Base-by-base conservation (phyloP, 2,113 vertebrate genomes). In the Equus quagga region DNA sequence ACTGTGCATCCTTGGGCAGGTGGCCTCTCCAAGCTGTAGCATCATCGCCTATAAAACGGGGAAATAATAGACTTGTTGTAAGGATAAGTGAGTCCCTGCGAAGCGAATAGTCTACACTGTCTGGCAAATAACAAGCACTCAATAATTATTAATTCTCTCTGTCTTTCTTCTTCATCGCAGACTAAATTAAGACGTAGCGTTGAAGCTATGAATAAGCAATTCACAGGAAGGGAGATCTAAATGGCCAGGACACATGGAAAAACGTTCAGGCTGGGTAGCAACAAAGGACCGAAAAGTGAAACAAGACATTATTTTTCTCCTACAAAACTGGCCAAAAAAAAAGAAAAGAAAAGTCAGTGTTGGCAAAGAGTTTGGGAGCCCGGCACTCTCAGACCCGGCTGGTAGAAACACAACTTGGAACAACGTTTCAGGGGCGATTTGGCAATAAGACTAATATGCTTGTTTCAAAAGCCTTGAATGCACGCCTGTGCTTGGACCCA, bases 81-180 rank as follows among this genome's bases (percentile, higher is more conserved):
- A 81, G 56, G 41, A 56, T 10, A 31, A 10, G 1, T 56, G 79
- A 79, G 62, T 75, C 49, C 26, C 11, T 7, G 5, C 6, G 1
- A 91, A 96, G 76, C 60, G 54, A 51, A 65, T 26, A 33, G 88
- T 46, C 14, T 54, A 58, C 44, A 49, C 78, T 69, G 78, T 89
- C 72, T 97, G 94, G 51, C 75, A 90, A 86, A 89, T 92, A 86
- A 90, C 92, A 95, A 92, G 69, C 54, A 26, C 84, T 90, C 87
- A 70, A 65, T 97, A 87, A 97, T 97, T 94, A 96, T 89, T 97
- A 93, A 96, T 95, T 96, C 96, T 95, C 92, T 95, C 67, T 54
- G 41, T 93, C 97, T 97, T 94, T 91, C 89, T 86, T 95, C 82
- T 89, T 79, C 82, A 91, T 85, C 80, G 54, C 54, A 79, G 96